Base-by-base conservation (phyloP, 2,113 vertebrate species). In the Pelusios castaneus region DNA sequence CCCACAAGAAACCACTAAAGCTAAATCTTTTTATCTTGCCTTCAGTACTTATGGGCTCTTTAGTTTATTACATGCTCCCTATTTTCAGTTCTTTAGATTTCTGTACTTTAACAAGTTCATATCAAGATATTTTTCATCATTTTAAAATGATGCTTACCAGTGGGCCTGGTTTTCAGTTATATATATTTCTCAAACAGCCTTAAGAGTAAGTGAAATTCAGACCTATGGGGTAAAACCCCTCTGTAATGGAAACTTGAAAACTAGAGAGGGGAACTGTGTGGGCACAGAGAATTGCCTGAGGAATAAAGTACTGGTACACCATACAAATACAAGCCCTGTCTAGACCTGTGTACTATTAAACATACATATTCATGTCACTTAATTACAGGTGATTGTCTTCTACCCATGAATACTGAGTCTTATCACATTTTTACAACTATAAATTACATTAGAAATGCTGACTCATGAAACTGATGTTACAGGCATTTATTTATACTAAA, bases 361-460 rank as follows among this genome's bases (percentile, higher is more conserved):
- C 19, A 45, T 76, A 27, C 41, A 24, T 45, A 12, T 76, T 45
- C 11, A 76, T 45, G 25, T 12, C 25, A 14, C 73, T 76, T 76
- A 5, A 76, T 76, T 76, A 45, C 41, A 76, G 13, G 45, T 25
- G 41, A 75, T 75, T 41, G 43, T 43, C 41, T 5, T 45, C 38
- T 75, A 45, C 27, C 34, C 34, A 38, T 51, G 0, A 17, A 27
- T 0, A 1, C 5, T 51, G 31, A 56, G 27, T 22, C 17, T 73
- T 63, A 29, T 6, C 47, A 60, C 22, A 38, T 21, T 43, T 60
- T 86, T 60, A 6, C 49, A 90, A 21, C 0, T 67, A 2, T 52
- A 87, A 83, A 52, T 43, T 73, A 38, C 63, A 70, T 75, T 25
- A 92, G 45, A 93, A 92, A 82, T 25, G 43, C 4, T 45, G 5